Evolutionary conservation across 2,113 vertebrate species (phyloP).

Genomic region (Larimichthys crocea): DNA sequence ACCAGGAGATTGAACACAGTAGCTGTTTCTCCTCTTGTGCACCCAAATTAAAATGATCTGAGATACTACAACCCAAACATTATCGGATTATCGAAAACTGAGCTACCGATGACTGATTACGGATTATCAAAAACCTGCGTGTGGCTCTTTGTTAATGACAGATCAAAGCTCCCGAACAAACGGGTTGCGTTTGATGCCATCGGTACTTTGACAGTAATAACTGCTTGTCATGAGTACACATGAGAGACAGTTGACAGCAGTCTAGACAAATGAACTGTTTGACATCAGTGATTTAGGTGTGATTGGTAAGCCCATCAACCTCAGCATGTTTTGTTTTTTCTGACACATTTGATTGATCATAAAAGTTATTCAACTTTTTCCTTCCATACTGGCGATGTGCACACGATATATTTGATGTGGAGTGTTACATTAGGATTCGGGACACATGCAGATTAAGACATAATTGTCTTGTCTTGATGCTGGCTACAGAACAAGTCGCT

Average conservation of each 20-base stretch:
- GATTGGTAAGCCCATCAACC: background rate
- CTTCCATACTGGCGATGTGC: background rate
- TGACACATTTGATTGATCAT: background rate
- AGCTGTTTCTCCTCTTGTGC: background rate
- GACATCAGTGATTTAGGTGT: constrained; percentile 9
- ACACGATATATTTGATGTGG: background rate
- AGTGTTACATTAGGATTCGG: background rate
- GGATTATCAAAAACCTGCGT: background rate
- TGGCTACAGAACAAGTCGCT: too few relatives aligned
- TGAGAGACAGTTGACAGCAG: constrained; percentile 3
- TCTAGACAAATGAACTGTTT: constrained; percentile 35
- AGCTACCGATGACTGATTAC: too few relatives aligned
- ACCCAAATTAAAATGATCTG: background rate
- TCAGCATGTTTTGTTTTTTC: background rate
- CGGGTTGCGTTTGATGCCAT: constrained; percentile 11
- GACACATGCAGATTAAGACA: background rate
- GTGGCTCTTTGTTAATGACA: constrained; percentile 5
- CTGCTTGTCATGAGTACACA: background rate
- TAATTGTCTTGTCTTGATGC: background rate
- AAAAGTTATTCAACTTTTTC: constrained; percentile 12
- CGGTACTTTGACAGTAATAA: background rate
- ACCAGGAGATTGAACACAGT: background rate
- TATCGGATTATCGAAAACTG: too few relatives aligned
- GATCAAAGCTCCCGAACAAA: constrained; percentile 5
- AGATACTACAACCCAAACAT: background rate